Conservation (phyloP, 2,797 vertebrate genomes). For the Enteromius unitaeniatus region DNA sequence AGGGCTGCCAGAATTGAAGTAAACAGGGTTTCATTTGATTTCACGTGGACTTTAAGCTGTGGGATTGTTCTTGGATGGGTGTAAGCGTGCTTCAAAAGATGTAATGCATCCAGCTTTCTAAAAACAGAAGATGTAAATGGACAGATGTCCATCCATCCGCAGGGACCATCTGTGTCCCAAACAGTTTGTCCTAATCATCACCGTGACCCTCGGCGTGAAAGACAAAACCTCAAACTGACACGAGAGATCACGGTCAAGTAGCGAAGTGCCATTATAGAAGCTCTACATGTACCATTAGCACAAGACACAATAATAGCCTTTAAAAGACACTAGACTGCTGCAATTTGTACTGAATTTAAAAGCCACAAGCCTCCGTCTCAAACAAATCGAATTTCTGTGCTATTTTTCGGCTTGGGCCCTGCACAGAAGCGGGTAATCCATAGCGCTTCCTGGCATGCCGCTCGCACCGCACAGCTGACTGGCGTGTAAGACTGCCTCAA, state of each 20-base stretch:
- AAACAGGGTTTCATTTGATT: neutral
- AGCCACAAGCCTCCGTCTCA: conserved; percentile 31
- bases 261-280: conserved; percentile 11
- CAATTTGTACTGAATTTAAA: conserved; percentile 35
- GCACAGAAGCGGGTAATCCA: conserved; percentile 35
- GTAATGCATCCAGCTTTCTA: conserved; percentile 23
- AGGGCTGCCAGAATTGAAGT: neutral
- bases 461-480: conserved; percentile 45
- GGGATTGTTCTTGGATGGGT: neutral
- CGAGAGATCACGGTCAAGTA: conserved; percentile 32
- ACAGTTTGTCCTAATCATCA: conserved; percentile 42
- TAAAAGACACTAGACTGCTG: conserved; percentile 35
- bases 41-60: neutral
- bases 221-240: conserved; percentile 43
- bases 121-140: conserved; percentile 27
- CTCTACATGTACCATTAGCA: conserved; percentile 23
- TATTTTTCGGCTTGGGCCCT: conserved; percentile 28
- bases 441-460: conserved; percentile 18
- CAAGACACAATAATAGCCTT: conserved; percentile 39
- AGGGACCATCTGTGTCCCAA: conserved; percentile 42
- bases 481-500: conserved; percentile 48
- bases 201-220: conserved; percentile 29
- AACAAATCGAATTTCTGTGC: conserved; percentile 40
- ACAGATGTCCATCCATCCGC: conserved; percentile 30
- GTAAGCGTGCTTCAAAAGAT: neutral